Evolutionary conservation across 2,888 invertebrate species (phyloP), one percentile per base, ranked within the genome.

Genomic region (Harpalus rufipes): DNA sequence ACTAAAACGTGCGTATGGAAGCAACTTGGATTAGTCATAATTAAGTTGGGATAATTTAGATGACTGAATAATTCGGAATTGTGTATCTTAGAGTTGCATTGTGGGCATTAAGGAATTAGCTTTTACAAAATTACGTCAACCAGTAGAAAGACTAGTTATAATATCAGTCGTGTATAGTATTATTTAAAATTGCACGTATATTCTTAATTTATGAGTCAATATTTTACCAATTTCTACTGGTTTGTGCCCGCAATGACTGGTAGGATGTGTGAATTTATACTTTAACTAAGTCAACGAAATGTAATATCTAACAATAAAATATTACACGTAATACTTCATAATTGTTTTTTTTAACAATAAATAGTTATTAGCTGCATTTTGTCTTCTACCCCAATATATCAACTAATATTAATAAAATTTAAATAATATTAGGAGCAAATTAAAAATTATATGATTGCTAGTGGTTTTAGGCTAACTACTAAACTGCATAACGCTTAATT

Each of bases 1-100:
- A 81, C 72, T 68, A 81, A 81, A 68, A 72, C 65, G 72, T 68
- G 72, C 81, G 39, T 68, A 61, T 81, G 81, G 81, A 81, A 81
- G 81, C 81, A 72, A 81, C 81, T 81, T 81, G 68, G 81, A 81
- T 81, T 81, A 81, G 61, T 68, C 68, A 51, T 81, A 81, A 41
- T 44, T 81, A 65, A 61, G 39, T 78, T 39, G 80, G 61, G 61
- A 80, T 80, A 80, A 80, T 80, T 80, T 59, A 78, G 32, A 78
- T 80, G 39, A 61, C 61, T 80, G 59, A n/a, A 61, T 80, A 80
- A 80, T 80, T 80, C 80, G 80, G 80, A 80, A 80, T 61, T 18
- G 44, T 74, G 68, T 39, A 63, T 12, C 63, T 68, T 41, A 16
- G 18, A 32, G 14, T 68, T 68, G 32, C 68, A 68, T 74, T 74